Conservation (phyloP, 2,113 vertebrate genomes). For the Archilochus colubris region DNA sequence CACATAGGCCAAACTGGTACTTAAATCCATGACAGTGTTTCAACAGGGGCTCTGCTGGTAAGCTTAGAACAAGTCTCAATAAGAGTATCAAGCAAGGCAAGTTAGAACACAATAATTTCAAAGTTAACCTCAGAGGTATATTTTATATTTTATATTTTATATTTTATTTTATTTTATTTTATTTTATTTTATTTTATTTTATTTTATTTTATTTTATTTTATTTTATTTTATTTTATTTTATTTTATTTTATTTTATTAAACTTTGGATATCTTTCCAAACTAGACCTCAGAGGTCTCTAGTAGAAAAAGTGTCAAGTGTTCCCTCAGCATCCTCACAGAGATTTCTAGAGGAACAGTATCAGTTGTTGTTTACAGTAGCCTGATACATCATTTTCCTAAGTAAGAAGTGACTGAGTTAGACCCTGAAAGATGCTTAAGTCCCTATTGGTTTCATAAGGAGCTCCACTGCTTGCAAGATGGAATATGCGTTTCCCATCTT, state of each 20-base stretch:
- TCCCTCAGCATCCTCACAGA: not conserved
- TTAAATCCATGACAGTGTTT: not conserved
- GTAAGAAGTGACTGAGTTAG: not conserved
- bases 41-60: not conserved
- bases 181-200: too few species aligned
- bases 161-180: too few species aligned
- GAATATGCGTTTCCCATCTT: not conserved
- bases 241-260: too few species aligned
- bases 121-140: not conserved
- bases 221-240: too few species aligned
- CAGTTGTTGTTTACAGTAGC: not conserved
- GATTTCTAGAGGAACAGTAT: not conserved
- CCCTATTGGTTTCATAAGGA: not conserved
- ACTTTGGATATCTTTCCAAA: slow-evolving; percentile 42
- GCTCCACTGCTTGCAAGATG: not conserved
- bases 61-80: slow-evolving; percentile 15
- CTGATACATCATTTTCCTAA: not conserved
- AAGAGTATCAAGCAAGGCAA: slow-evolving; percentile 21
- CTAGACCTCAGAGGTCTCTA: not conserved
- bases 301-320: not conserved
- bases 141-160: too few species aligned
- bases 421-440: not conserved
- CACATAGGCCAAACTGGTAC: not conserved
- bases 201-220: too few species aligned
- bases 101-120: slow-evolving; percentile 17